Base-by-base conservation (phyloP, 2,113 vertebrate species). In the Glaucidium brasilianum region DNA sequence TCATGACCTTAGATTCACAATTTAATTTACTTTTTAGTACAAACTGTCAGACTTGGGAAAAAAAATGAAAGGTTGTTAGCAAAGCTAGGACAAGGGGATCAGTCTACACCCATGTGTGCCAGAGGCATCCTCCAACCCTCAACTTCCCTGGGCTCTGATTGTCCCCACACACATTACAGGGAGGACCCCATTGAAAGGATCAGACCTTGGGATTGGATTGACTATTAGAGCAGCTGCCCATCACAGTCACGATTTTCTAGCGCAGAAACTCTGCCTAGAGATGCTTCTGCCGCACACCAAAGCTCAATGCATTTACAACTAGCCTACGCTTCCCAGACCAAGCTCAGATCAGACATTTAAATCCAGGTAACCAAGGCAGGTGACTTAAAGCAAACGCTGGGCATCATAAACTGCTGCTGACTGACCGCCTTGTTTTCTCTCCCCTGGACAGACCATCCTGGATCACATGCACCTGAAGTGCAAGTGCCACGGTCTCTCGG, bases 391-490 rank as follows among this genome's bases (percentile, higher is more conserved):
- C 71, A 15, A 30, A 21, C 0, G 0, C 27, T 0, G 21, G 12
- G 30, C 8, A 5, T 16, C 17, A 0, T 2, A 8, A 26, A 1
- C 52, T 14, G 9, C 84, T 25, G 47, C 72, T 96, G 80, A 96
- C 72, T 96, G 80, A 96, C 47, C 6, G 2, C 49, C 26, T 16
- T 39, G 49, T 17, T 68, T 35, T n/a, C 84, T 78, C 90, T 96
- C 23, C 84, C 85, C 75, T 9, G 37, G 55, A 32, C 97, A 99
- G 99, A 99, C 99, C 87, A 99, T 99, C 97, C 98, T 99, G 75
- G 99, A 99, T 25, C 99, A 99, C 98, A 99, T 99, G 99, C 99
- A 99, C 97, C 98, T 99, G 79, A 99, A 99, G 96, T 99, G 99
- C 75, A 99, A 99, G 82, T 99, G 99, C 75, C 99, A 99, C 10